phyloP scores from a whole-genome alignment of 2,888 invertebrate genomes.

The Atherix ibis region DNA sequence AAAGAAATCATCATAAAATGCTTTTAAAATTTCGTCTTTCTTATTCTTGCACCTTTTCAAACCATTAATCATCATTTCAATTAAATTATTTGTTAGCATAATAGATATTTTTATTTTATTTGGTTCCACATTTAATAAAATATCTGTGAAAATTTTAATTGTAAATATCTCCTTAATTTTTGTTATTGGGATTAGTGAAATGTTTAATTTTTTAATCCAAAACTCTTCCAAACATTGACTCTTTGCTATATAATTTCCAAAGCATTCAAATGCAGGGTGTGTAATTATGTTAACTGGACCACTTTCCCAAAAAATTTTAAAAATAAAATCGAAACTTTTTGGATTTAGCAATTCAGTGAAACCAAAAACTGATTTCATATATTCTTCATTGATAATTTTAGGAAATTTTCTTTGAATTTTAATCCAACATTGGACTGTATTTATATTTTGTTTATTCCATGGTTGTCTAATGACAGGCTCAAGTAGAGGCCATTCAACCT shows the following conservation, averaged over 20 bases:
- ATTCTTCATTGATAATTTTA: conserved; percentile 35
- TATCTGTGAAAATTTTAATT: conserved; percentile 40
- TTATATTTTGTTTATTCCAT: conserved; percentile 46
- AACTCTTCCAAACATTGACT: conserved; percentile 39
- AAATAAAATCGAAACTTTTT: conserved; percentile 39
- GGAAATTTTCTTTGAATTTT: conserved; percentile 33
- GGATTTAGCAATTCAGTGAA: conserved; percentile 39
- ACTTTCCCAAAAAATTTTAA: conserved; percentile 44
- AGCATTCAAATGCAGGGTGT: conserved; percentile 49
- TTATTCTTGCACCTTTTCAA: conserved; percentile 36
- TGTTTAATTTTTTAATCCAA: conserved; percentile 38
- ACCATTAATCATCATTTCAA: conserved; percentile 45
- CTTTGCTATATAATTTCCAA: conserved; percentile 38
- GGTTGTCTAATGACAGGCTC: conserved; percentile 43
- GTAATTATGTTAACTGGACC: conserved; percentile 28
- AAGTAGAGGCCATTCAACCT: conserved; percentile 43
- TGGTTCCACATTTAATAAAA: conserved; percentile 36
- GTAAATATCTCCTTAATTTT: conserved; percentile 44
- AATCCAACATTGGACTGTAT: conserved; percentile 46
- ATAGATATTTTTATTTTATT: conserved; percentile 36
- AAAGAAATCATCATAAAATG: conserved; percentile 30
- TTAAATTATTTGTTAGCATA: conserved; percentile 46
- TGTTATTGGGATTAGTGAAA: conserved; percentile 36
- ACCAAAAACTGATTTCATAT: conserved; percentile 40
- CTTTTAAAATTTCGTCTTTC: conserved; percentile 20